phyloP scores from a whole-genome alignment of 2,888 invertebrate genomes.

The Linnaemya tessellans region DNA sequence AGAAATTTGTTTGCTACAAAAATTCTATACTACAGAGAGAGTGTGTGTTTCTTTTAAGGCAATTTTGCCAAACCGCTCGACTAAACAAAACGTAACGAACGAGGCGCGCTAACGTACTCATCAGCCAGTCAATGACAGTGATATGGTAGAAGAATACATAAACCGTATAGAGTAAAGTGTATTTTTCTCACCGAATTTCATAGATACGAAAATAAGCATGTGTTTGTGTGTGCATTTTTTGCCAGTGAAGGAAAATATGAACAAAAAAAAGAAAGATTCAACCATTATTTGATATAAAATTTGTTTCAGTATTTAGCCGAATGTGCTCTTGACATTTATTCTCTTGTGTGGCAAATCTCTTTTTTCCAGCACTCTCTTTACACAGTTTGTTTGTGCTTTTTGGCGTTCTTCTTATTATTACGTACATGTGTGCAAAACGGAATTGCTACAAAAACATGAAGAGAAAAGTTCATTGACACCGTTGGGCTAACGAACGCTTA shows the following conservation, averaged over 20 bases:
- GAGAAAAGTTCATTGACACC: conserved; percentile 78
- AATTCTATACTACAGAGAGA: conserved; percentile 14
- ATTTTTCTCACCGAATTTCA: conserved; percentile 49
- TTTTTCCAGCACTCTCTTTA: neutral
- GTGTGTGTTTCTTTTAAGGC: conserved; percentile 15
- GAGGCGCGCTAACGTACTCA: conserved; percentile 71
- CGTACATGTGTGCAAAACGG: conserved; percentile 70
- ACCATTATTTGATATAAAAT: conserved; percentile 3
- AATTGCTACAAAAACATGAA: conserved; percentile 76
- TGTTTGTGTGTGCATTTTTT: conserved; percentile 21
- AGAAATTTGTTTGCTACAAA: conserved; percentile 2
- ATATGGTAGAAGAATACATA: conserved; percentile 69
- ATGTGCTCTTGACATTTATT: neutral
- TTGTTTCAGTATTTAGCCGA: conserved; percentile 14
- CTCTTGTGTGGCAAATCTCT: conserved; percentile 6
- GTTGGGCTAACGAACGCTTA: conserved; percentile 71
- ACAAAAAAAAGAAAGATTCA: neutral
- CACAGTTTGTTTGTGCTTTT: conserved; percentile 14
- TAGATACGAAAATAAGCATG: neutral
- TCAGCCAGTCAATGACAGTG: conserved; percentile 71
- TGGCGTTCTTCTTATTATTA: conserved; percentile 33
- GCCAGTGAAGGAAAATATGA: conserved; percentile 40
- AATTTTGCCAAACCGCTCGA: conserved; percentile 67
- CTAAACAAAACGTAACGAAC: conserved; percentile 68
- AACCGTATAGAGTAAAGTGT: conserved; percentile 55